These are phyloP conservation scores for Diacarnus erythraeanus DNA, from an alignment of 37 sponge, comb jelly and placozoan species.

Conservation along the genomic window DNA sequence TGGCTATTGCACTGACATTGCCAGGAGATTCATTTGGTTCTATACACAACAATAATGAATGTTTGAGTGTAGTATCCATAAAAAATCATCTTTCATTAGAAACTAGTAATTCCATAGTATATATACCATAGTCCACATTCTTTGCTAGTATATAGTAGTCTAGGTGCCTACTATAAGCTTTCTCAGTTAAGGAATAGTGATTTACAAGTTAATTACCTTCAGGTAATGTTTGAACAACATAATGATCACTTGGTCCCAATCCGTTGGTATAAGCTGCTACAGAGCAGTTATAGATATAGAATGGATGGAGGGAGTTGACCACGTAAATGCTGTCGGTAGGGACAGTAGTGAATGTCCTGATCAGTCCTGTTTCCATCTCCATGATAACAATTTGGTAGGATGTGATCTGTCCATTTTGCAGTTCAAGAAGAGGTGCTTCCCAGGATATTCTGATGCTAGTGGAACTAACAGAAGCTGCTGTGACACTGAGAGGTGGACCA, in stretches of 20 bases:
- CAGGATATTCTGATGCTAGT: background rate
- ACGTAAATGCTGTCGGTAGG: background rate
- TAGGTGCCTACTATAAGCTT: background rate
- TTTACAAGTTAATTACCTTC: background rate
- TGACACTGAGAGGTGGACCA: constrained; percentile 5
- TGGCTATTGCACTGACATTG: background rate
- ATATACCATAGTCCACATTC: no score
- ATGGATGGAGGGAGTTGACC: constrained; percentile 31
- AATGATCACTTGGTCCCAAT: constrained; percentile 20
- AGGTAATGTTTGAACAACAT: background rate
- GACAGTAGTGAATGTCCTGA: background rate
- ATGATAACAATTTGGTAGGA: background rate
- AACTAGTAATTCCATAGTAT: background rate
- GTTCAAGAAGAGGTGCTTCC: constrained; percentile 5
- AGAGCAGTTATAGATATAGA: constrained; percentile 23
- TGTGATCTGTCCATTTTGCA: constrained; percentile 8
- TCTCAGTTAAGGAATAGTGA: background rate
- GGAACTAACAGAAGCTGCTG: background rate
- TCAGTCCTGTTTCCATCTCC: background rate
- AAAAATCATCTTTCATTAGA: no score
- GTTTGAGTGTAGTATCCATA: no score
- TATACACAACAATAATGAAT: background rate
- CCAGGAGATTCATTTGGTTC: background rate
- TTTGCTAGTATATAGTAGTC: background rate
- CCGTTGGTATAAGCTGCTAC: constrained; percentile 54